A percentile compares a stretch with the other conserved stretches of the same genome.
Evolutionary conservation across 2,888 invertebrate genomes (phyloP).

Genomic region (Sesamia inferens): DNA sequence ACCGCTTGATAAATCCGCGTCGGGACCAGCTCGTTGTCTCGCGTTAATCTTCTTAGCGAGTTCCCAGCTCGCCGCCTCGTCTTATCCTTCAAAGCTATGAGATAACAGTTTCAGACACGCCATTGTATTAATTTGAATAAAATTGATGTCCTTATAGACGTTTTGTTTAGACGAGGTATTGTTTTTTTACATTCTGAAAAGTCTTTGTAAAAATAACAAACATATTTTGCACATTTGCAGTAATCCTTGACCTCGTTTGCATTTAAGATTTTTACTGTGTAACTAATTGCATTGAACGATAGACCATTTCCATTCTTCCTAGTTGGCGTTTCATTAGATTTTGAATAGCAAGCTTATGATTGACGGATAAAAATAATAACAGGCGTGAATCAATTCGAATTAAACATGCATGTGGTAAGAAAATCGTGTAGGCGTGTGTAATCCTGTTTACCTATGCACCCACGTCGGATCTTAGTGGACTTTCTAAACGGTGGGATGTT

Average conservation of each 20-base stretch:
- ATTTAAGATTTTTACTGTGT: conserved; percentile 35
- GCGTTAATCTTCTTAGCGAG: conserved; percentile 70
- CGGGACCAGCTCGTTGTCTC: conserved; percentile 58
- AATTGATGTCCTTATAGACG: conserved; percentile 30
- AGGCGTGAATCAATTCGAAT: conserved; percentile 60
- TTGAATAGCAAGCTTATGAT: conserved; percentile 50
- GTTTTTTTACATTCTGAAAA: conserved; percentile 10
- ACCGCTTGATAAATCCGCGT: conserved; percentile 67
- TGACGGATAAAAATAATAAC: conserved; percentile 46
- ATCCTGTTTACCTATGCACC: conserved; percentile 84
- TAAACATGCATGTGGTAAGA: conserved; percentile 67
- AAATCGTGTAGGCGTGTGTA: conserved; percentile 74
- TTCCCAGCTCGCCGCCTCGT: conserved; percentile 60
- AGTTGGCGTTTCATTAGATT: conserved; percentile 40
- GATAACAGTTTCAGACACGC: conserved; percentile 62
- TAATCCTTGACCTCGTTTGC: conserved; percentile 49
- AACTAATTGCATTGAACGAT: conserved; percentile 35
- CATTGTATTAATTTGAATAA: conserved; percentile 43
- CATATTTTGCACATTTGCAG: conserved; percentile 21
- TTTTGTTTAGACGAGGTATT: conserved; percentile 17
- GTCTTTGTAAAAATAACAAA: background rate
- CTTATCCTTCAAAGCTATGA: conserved; percentile 62
- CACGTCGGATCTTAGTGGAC: conserved; percentile 75
- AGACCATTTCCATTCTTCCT: conserved; percentile 37
- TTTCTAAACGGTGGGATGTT: conserved; percentile 81